These are phyloP conservation scores for Rattus norvegicus DNA, from an alignment of 2,113 vertebrate genomes.

Conservation along the genomic window GRCr8 NC_086028.1:14498501-14499000, in stretches of 20 bases:
- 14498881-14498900: slow-evolving; percentile 65
- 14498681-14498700: background rate
- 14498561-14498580: background rate
- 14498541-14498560: background rate
- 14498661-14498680: background rate
- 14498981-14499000: slow-evolving; percentile 84
- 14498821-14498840: background rate
- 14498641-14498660: background rate
- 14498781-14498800: background rate
- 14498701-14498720: background rate
- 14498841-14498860: background rate
- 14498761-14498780: background rate
- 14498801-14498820: background rate
- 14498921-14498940: slow-evolving; percentile 85
- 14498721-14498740: background rate
- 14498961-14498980: slow-evolving; percentile 77
- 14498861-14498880: background rate
- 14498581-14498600: background rate
- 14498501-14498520: too few species aligned
- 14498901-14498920: slow-evolving; percentile 78
- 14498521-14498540: background rate
- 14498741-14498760: background rate
- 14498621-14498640: background rate
- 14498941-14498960: slow-evolving; percentile 78
- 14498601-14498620: background rate